Base-by-base conservation (phyloP, 2,113 vertebrate species). In the human (Homo sapiens) region DNA sequence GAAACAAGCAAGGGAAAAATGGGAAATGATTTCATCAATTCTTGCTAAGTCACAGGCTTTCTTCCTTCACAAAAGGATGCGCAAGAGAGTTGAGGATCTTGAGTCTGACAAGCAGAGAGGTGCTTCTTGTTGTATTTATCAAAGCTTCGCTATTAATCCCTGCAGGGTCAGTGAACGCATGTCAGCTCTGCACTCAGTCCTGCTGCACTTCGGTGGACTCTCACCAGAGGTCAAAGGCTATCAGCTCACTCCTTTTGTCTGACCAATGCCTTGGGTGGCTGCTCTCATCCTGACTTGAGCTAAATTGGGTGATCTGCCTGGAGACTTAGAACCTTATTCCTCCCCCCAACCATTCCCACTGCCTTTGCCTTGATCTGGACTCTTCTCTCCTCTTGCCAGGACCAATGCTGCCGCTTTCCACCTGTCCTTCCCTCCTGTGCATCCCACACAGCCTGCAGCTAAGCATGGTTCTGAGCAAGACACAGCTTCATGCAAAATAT, bases 11-110 rank as follows among this genome's bases (percentile, higher is more conserved):
- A 1, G 4, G 22, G 30, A 4, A 16, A 17, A 6, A 25, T 10
- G 5, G 40, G 59, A 22, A 32, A 23, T 0, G 0, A 55, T 52
- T 40, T 43, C 57, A 6, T 38, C 25, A 52, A 3, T n/a, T 4
- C 55, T 25, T 18, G 11, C 80, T 5, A 14, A 27, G 6, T 27
- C n/a, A 0, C 2, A 8, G 66, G 38, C 57, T 59, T n/a, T 30
- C 2, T 25, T 45, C 22, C 8, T 7, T 32, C n/a, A 0, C 0
- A 11, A 1, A 43, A 55, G 73, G 82, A 30, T 2, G 3, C 0
- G 7, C 1, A 7, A 23, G 22, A 3, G 40, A 59, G 13, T 7
- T 32, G 14, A 76, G 90, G 17, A 20, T 40, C 10, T 18, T 52
- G 22, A 13, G 59, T 45, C 32, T 25, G 35, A 17, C 61, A 3